Evolutionary conservation across 1,140 invertebrate genomes (phyloP).

Genomic region (Caenorhabditis remanei): DNA sequence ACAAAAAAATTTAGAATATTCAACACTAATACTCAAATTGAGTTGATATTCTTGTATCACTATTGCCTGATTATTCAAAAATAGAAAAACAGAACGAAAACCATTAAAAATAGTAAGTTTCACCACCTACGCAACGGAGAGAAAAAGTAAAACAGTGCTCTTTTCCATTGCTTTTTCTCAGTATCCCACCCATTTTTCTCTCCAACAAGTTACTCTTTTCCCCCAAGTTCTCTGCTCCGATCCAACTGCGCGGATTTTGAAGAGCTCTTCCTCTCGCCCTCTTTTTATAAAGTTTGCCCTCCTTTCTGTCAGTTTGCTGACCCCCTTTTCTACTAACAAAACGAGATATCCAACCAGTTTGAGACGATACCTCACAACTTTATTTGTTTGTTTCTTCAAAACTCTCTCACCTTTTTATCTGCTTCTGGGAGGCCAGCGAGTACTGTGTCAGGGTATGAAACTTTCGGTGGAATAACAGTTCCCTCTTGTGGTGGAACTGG

Average conservation of each 20-base stretch:
- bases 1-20: no score
- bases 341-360: background rate
- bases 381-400: background rate
- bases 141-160: constrained; percentile 16
- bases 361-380: background rate
- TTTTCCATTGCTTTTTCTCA: background rate
- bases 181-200: constrained; percentile 34
- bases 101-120: background rate
- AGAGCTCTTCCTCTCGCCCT: constrained; percentile 8
- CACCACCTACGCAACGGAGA: constrained; percentile 13
- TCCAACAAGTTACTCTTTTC: background rate
- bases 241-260: constrained; percentile 31
- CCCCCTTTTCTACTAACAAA: background rate
- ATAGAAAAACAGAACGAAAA: background rate
- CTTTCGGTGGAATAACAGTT: background rate
- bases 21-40: no score
- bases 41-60: no score
- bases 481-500: constrained; percentile 45
- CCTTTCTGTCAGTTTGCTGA: constrained; percentile 18
- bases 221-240: background rate
- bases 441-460: constrained; percentile 24
- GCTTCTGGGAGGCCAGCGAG: constrained; percentile 46
- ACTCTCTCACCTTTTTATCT: constrained; percentile 41
- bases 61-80: background rate
- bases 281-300: background rate